Evolutionary conservation across 2,888 invertebrate species (phyloP), one percentile per base, ranked within the genome.

Genomic region (Orchestes rusci): DNA sequence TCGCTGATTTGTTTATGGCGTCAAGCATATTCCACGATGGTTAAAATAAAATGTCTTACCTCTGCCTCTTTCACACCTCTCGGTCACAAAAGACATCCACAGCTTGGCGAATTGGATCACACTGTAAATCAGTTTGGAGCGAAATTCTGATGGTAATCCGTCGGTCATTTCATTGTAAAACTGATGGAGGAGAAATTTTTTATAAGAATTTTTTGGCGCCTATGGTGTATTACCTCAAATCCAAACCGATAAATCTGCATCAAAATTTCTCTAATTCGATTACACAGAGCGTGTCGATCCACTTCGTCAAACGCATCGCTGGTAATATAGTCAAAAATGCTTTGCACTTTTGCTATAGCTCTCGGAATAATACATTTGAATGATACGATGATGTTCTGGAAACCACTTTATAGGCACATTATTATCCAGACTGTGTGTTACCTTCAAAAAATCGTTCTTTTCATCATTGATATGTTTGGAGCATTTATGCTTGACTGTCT

Each of bases 11-110:
- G n/a, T n/a, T n/a, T n/a, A n/a, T n/a, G n/a, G n/a, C n/a, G n/a
- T n/a, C n/a, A n/a, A n/a, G n/a, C n/a, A n/a, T n/a, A n/a, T n/a
- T n/a, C n/a, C n/a, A n/a, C n/a, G n/a, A n/a, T n/a, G n/a, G n/a
- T n/a, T n/a, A n/a, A n/a, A n/a, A n/a, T n/a, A n/a, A n/a, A n/a
- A n/a, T n/a, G n/a, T n/a, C n/a, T 84, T 72, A 0, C 90, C 90
- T 3, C 88, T 73, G 3, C 63, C 62, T 1, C 84, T 70, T 61
- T 93, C 92, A 63, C 91, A 94, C 12, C 86, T 75, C 59, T 83
- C 80, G 52, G 80, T 76, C 1, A 90, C 91, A 66, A 93, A 94
- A 44, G 76, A 74, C 87, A 93, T 92, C 94, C 94, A 94, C 62
- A 86, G 78, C 56, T 77, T 75, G 7, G 85, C 84, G 64, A 87